These are phyloP conservation scores for Platorchestia sp. DNA, from an alignment of 1,140 invertebrate species.

Conservation along the genomic window DNA sequence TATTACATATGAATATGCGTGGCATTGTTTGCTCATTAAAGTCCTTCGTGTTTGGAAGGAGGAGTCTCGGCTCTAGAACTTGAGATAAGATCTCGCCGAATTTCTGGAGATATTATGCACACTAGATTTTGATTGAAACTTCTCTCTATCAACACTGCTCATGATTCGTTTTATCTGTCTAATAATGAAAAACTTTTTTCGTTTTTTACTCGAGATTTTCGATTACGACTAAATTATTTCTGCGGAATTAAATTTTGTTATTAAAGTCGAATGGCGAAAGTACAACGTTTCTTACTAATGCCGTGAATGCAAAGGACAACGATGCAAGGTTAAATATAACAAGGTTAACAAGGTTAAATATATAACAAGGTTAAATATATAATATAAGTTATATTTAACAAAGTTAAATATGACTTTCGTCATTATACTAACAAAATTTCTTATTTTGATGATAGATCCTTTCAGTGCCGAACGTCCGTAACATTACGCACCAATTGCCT, in stretches of 20 bases:
- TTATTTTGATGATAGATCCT: neutral
- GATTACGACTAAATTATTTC: neutral
- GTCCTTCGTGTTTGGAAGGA: neutral
- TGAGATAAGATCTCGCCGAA: neutral
- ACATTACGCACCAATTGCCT: neutral
- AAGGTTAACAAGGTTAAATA: no score
- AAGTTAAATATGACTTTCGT: neutral
- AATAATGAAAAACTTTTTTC: no score
- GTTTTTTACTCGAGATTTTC: no score
- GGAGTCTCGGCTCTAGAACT: no score
- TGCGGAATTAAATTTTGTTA: neutral
- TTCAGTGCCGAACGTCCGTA: neutral
- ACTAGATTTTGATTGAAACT: neutral
- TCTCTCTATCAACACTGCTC: neutral
- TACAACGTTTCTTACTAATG: neutral
- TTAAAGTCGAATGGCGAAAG: neutral
- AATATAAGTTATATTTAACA: no score
- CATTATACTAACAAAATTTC: neutral
- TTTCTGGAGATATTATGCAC: neutral
- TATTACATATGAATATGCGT: neutral
- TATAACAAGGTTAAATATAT: no score
- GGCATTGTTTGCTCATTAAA: neutral
- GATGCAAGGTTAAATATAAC: neutral
- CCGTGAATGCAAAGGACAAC: neutral
- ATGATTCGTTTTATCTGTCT: no score